Evolutionary conservation across 92 coral and sea anemone species (phyloP), one percentile per base, ranked within the genome.

Genomic region (Muricea muricata): DNA sequence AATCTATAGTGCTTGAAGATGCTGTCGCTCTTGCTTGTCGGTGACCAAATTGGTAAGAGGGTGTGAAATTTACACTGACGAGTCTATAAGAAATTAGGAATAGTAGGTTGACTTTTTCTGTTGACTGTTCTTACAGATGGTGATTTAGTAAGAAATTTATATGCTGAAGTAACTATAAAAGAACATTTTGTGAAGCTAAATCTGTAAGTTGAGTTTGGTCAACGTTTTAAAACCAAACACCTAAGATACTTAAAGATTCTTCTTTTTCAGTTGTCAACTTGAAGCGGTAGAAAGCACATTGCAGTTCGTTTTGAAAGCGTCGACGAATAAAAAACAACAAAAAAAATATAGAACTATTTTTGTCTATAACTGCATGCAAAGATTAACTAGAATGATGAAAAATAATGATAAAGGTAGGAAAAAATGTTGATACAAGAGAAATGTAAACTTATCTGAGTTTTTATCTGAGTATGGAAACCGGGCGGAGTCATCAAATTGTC

Each of bases 291-390:
- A 46, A 9, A 21, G 39, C 25, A 46, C 48, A 25, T 29, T 46
- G 17, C 37, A 74, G 23, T 28, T n/a, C 35, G 14, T 74, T 74
- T 32, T 74, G 11, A 45, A 45, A 50, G 39, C 10, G 2, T 46
- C 63, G 63, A 28, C 39, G 18, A 74, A 47, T 3, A 41, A 47
- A 74, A 74, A 47, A 29, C 41, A 74, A 0, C 35, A 29, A 48
- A 48, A 47, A 21, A 74, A 20, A 46, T 46, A 0, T 23, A 28
- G 40, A 29, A 47, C 80, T 7, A 5, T 4, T 45, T 74, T 74
- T 74, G 39, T 74, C n/a, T 74, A 35, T 45, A 23, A 35, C 10
- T 74, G 80, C 48, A 74, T 74, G 80, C 55, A 74, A 46, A 46
- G 80, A 35, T 25, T 48, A 46, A 74, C 18, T 21, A 26, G 24